Conservation (phyloP, 2,888 invertebrate species). For the Melieria omissa region DNA sequence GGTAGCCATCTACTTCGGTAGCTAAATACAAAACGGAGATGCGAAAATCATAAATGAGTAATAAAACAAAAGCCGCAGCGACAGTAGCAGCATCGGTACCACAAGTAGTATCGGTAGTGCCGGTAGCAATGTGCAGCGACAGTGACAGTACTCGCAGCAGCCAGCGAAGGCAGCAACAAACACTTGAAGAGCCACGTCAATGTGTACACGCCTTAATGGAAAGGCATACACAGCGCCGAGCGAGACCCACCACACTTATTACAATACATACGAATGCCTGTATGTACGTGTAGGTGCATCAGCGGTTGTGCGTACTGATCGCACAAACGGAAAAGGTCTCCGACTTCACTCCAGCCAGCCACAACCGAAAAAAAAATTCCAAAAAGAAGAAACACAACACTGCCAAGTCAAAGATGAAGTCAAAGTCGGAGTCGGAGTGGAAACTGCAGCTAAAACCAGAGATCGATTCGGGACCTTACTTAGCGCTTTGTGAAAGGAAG, state of each 20-base stretch:
- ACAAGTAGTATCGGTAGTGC: slow-evolving; percentile 1
- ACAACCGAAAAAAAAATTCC: too few species aligned
- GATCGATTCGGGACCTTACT: not conserved
- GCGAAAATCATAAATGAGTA: slow-evolving; percentile 38
- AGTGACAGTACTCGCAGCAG: not conserved
- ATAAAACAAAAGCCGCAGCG: slow-evolving; percentile 33
- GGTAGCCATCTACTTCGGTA: slow-evolving; percentile 51
- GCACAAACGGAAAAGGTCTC: slow-evolving; percentile 12
- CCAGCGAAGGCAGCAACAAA: slow-evolving; percentile 50
- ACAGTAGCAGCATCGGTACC: slow-evolving; percentile 23
- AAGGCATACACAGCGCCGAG: slow-evolving; percentile 52
- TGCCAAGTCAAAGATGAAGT: too few species aligned
- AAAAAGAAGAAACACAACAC: too few species aligned
- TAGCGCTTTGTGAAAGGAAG: slow-evolving; percentile 21
- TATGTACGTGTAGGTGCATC: not conserved
- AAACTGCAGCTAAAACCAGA: not conserved
- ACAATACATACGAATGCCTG: slow-evolving; percentile 1
- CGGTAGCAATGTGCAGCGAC: slow-evolving; percentile 39
- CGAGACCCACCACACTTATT: slow-evolving; percentile 21
- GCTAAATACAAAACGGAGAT: slow-evolving; percentile 43
- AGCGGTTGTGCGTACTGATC: too few species aligned
- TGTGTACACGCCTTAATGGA: slow-evolving; percentile 65
- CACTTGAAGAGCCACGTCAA: slow-evolving; percentile 60
- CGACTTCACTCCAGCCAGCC: too few species aligned
- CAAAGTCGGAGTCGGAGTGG: too few species aligned